Evolutionary conservation across 1,140 invertebrate genomes (phyloP), one percentile per base, ranked within the genome.

Genomic region (Trachymyrmex cornetzi): DNA sequence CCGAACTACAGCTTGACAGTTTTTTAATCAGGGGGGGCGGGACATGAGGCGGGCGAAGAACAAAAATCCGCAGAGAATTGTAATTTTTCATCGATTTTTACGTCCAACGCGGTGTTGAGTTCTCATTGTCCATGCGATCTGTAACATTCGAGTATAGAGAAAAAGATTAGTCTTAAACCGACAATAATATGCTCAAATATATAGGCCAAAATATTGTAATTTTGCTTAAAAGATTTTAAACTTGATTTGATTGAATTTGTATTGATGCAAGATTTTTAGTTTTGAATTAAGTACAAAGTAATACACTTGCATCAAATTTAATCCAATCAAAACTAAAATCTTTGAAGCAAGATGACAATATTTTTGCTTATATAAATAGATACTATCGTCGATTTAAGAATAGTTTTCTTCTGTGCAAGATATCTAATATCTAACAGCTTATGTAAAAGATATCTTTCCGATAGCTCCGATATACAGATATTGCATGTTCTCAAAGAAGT

Each of bases 1-100:
- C 24, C 67, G 24, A 59, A 72, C 66, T 72, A 72, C 27, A 34
- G 38, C 16, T 14, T 12, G 67, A 74, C 55, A 30, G 38, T 82
- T 82, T 72, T 67, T 72, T 82, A 82, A 74, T 72, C 66, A 44
- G 64, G 34, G 34, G 30, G n/a, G 9, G 64, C 11, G 22, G 53
- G n/a, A 44, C 16, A n/a, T 14, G 9, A 34, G 61, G 9, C 30
- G 61, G 63, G 14, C 55, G 22, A 57, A 27, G 34, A 24, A 82
- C 57, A 71, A 48, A 71, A 71, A 48, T 82, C 53, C 67, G 34
- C 53, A 38, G 53, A 72, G 53, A 48, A 44, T 30, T 53, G 66
- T 24, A 44, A 44, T 72, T 72, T 57, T 48, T 59, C 55, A 59
- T 59, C 34, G 19, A 30, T 69, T 55, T 82, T 82, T 16, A 44